A percentile compares a stretch with the other conserved stretches of the same genome.
phyloP scores from a whole-genome alignment of 2,888 invertebrate species.

The Cataglyphis altisquamis region DNA sequence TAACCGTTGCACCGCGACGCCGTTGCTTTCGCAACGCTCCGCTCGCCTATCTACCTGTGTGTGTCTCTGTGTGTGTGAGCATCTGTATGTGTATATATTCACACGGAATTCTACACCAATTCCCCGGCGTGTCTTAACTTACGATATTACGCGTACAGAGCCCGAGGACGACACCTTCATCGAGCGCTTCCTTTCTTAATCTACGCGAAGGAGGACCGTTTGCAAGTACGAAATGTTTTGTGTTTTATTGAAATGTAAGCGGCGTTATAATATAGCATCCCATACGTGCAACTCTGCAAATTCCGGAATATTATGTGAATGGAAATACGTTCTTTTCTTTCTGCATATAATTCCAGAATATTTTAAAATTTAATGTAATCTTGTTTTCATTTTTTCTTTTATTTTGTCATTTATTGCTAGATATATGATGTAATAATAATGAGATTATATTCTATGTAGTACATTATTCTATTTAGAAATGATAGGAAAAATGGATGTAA shows the following conservation, averaged over 20 bases:
- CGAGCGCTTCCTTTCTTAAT: slow-evolving; percentile 58
- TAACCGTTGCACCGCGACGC: slow-evolving; percentile 72
- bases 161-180: slow-evolving; percentile 52
- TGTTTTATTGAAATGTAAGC: slow-evolving; percentile 51
- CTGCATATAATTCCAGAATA: background rate
- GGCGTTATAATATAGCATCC: slow-evolving; percentile 34
- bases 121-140: slow-evolving; percentile 63
- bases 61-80: slow-evolving; percentile 20
- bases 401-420: background rate
- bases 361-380: background rate
- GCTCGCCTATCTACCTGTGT: slow-evolving; percentile 41
- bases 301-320: slow-evolving; percentile 32
- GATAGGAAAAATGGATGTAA: background rate
- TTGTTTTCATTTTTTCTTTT: slow-evolving; percentile 2
- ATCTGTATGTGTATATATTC: slow-evolving; percentile 29
- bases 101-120: slow-evolving; percentile 54
- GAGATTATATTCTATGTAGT: background rate
- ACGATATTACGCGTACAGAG: slow-evolving; percentile 56
- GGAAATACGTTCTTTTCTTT: background rate
- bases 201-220: slow-evolving; percentile 48
- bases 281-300: slow-evolving; percentile 27
- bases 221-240: slow-evolving; percentile 38
- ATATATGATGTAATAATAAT: background rate
- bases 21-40: slow-evolving; percentile 48
- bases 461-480: background rate